Base-by-base conservation (phyloP, 2,888 invertebrate species). In the Spilarctia lutea region DNA sequence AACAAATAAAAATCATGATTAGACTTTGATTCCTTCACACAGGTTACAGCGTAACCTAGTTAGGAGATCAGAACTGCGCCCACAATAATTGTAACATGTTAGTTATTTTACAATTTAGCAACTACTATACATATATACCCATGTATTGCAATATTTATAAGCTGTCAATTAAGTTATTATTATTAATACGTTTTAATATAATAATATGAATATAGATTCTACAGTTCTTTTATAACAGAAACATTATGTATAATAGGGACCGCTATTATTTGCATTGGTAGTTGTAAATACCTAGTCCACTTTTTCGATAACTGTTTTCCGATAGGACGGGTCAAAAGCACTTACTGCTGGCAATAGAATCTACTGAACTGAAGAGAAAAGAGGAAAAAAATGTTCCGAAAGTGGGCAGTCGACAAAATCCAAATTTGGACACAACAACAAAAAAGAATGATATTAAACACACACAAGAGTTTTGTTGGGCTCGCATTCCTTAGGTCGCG, bases 261-360 rank as follows among this genome's bases (percentile, higher is more conserved):
- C 16, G 63, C 27, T 63, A 18, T 30, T 63, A 63, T 63, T 30
- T 30, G 30, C 63, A 63, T 63, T 63, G 13, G 63, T 30, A 63
- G 63, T 70, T 63, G 35, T 67, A 35, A 48, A 68, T 71, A 65
- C 45, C 71, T 56, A 65, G 56, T 52, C 35, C 63, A 68, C 35
- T 71, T 67, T 39, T 7, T 27, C 71, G 67, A 72, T 63, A 71
- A 68, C 72, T 56, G 67, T 73, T 66, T 72, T 71, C 73, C 42
- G 65, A 68, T 73, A 35, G 68, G 73, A 71, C 76, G 68, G 73
- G 68, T 67, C 73, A 73, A 71, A 52, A 71, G 63, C 63, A 65
- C 70, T 73, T 68, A 76, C 65, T 66, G 63, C 13, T 6, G 3
- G 35, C 75, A 39, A 75, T 67, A 71, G 42, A 69, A 69, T 69